phyloP scores from a whole-genome alignment of 1,140 invertebrate species.

The Papilio polytes region DNA sequence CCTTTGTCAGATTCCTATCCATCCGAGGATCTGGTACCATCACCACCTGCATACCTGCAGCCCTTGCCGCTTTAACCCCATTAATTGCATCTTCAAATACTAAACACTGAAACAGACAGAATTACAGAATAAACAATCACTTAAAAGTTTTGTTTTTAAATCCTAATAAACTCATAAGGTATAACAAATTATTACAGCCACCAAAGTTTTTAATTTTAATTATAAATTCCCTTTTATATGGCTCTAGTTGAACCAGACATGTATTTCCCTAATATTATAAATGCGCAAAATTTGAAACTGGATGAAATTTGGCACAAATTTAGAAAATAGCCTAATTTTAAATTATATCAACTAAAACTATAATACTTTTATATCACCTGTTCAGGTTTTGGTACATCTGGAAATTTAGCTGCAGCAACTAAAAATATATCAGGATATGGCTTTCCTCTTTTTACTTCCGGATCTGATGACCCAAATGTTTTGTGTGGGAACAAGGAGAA shows the following conservation, averaged over 20 bases:
- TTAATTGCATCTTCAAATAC: conserved; percentile 97
- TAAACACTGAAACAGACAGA: conserved; percentile 87
- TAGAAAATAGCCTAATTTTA: no score
- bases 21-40: conserved; percentile 92
- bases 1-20: conserved; percentile 83
- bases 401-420: conserved; percentile 88
- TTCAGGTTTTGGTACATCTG: conserved; percentile 84
- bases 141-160: no score
- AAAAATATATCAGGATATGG: conserved; percentile 92
- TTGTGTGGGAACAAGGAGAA: conserved; percentile 87
- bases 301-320: no score
- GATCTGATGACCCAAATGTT: conserved; percentile 89
- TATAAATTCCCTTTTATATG: no score
- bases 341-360: no score
- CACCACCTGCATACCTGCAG: conserved; percentile 94
- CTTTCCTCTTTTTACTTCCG: conserved; percentile 90
- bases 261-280: no score
- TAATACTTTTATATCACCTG: conserved; percentile 63
- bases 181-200: no score
- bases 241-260: no score
- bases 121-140: no score
- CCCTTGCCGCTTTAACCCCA: conserved; percentile 91
- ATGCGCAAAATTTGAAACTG: no score
- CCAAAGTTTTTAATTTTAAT: no score
- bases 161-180: no score